Base-by-base conservation (phyloP, 2,888 invertebrate genomes). In the Caenorhabditis uteleia region DNA sequence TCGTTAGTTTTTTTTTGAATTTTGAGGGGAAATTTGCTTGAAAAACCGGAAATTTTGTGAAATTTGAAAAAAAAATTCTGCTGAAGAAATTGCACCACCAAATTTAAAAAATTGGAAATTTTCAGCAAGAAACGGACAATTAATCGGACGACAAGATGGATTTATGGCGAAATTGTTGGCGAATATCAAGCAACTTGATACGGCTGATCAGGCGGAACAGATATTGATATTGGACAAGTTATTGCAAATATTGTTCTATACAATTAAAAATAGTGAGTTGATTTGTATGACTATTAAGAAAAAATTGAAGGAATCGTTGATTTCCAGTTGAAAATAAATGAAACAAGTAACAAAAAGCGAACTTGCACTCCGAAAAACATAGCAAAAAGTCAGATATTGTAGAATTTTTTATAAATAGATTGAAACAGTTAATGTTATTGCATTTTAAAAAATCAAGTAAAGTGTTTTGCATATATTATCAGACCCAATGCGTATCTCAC, bases 221-320 rank as follows among this genome's bases (percentile, higher is more conserved):
- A 55, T 67, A 12, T 23, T 50, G 2, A 40, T 62, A 1, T 49
- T 80, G 46, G 75, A 75, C 31, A 54, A 73, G 31, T 65, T 77
- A 36, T 40, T 79, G 34, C 80, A 79, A 60, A 65, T 80, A 21
- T 56, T 79, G 34, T 80, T 76, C 31, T 72, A 75, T 25, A 46
- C 75, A 25, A 21, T 70, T 10, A 79, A 79, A 57, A 79, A 79
- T 45, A 56, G 79, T 80, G 36, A 72, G 77, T 75, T 53, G 23
- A 10, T 51, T 51, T 29, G 14, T 29, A 10, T 29, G n/a, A n/a
- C n/a, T n/a, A n/a, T n/a, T n/a, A n/a, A n/a, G n/a, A n/a, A n/a
- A n/a, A n/a, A n/a, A n/a, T n/a, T 29, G 21, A 39, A 39, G n/a
- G 5, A 16, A 14, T 14, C 12, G 4, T 14, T 25, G 16, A 21